Base-by-base conservation (phyloP, 2,888 invertebrate species). In the Euplagia quadripunctaria region DNA sequence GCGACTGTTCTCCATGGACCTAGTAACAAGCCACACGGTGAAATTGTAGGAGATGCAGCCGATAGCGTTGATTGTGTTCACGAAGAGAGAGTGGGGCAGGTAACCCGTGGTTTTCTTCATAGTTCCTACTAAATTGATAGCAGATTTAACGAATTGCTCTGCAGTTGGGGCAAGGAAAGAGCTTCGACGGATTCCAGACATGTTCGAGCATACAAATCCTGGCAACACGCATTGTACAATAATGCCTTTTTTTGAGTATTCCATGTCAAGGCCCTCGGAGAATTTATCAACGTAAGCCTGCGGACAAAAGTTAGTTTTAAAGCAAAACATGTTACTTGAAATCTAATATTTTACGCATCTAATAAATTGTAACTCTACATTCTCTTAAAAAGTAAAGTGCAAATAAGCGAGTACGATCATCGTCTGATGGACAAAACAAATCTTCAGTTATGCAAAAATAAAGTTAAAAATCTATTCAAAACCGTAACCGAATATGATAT, bases 181-280 rank as follows among this genome's bases (percentile, higher is more conserved):
- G 49, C 97, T 96, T 61, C 96, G 96, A n/a, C 97, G 96, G 75
- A 99, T 97, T 86, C 98, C 98, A 14, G 98, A 97, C 98, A 99
- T 98, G 88, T 99, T 99, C 0, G 99, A 98, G 42, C 98, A 98
- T 0, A 99, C 99, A 84, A 98, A 98, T 2, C 98, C 99, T 0
- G 99, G 99, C 74, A 97, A 94, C 0, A 99, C 96, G 88, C 98
- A 97, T 94, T 99, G 99, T 8, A 98, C 96, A 7, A 97, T 96
- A 43, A 98, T 97, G 1, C 98, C 98, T 64, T 96, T 94, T 61
- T 97, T 96, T 31, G 96, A 93, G 86, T 98, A 98, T 88, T 98
- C 98, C 72, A 97, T 97, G 11, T 97, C 96, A 46, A 98, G 92
- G 84, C 98, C 98, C 69, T 97, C 97, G 9, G 98, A 97, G 82